These are phyloP conservation scores for Sturmia bella DNA, from an alignment of 2,888 invertebrate species.

Conservation along the genomic window DNA sequence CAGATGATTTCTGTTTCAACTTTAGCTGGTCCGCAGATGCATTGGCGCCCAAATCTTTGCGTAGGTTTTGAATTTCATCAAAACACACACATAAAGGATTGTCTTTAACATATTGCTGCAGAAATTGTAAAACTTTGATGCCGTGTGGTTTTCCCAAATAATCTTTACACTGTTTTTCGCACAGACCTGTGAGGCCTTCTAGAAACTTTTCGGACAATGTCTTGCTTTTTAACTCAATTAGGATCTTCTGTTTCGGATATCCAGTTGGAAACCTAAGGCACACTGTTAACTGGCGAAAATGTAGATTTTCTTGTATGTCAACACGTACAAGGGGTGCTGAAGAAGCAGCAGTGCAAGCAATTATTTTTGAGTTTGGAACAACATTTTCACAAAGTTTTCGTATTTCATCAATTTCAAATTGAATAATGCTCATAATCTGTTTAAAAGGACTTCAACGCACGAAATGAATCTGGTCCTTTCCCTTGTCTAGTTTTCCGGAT, in stretches of 20 bases:
- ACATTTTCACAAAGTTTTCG: conserved; percentile 85
- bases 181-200: conserved; percentile 84
- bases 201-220: conserved; percentile 85
- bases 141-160: conserved; percentile 85
- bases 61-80: conserved; percentile 86
- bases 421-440: conserved; percentile 84
- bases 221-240: conserved; percentile 88
- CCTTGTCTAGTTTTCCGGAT: too few species aligned
- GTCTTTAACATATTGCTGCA: conserved; percentile 85
- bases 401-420: conserved; percentile 86
- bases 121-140: conserved; percentile 84
- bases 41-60: conserved; percentile 82
- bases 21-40: conserved; percentile 84
- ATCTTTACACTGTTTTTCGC: conserved; percentile 85
- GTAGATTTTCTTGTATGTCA: conserved; percentile 84
- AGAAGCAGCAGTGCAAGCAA: conserved; percentile 86
- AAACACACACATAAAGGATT: conserved; percentile 88
- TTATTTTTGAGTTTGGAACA: conserved; percentile 85
- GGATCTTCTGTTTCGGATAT: conserved; percentile 84
- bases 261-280: conserved; percentile 86
- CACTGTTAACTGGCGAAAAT: conserved; percentile 84
- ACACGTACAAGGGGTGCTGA: conserved; percentile 85
- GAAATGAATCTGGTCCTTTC: too few species aligned
- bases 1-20: conserved; percentile 86
- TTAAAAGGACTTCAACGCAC: background rate